Base-by-base conservation (phyloP, 2,888 invertebrate genomes). In the Drosophila setosimentum region DNA sequence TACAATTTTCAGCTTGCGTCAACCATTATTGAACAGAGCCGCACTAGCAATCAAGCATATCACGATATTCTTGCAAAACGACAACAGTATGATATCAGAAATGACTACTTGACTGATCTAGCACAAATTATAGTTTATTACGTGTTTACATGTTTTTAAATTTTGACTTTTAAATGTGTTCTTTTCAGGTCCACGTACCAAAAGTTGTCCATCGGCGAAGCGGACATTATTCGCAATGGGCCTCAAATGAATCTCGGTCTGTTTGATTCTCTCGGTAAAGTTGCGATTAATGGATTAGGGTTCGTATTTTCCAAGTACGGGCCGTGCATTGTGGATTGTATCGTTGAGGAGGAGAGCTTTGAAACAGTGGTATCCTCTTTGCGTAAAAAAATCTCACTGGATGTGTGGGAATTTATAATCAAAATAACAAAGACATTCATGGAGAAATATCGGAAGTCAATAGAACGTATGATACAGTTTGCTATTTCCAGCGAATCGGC, bases 1-100 rank as follows among this genome's bases (percentile, higher is more conserved):
- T 87, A 74, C 66, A 93, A 93, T 66, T 93, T 93, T 42, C 90
- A 88, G 40, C 78, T 92, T 37, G 93, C 93, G 2, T 90, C 91
- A 16, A 86, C 77, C 29, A 91, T 93, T 27, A 84, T 92, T 45
- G 73, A 59, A 5, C 79, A 89, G n/a, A 82, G 90, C 18, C 82
- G 78, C 55, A 82, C 83, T 30, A 74, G 59, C 11, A n/a, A 81
- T 11, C 87, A 92, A 16, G 68, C 73, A 1, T 92, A 88, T 64
- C 89, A 92, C 32, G 75, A 83, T 1, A 87, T 81, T 0, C 73
- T 93, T 2, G 91, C 92, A 55, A 92, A 86, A 61, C 80, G 87
- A 6, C 92, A 91, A 68, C 84, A 91, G 93, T 92, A 74, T 60
- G 62, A 30, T 55, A 29, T 29, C 16, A 58, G 11, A 21, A 8